Conservation (phyloP, 2,888 invertebrate species). For the Limnephilus lunatus region DNA sequence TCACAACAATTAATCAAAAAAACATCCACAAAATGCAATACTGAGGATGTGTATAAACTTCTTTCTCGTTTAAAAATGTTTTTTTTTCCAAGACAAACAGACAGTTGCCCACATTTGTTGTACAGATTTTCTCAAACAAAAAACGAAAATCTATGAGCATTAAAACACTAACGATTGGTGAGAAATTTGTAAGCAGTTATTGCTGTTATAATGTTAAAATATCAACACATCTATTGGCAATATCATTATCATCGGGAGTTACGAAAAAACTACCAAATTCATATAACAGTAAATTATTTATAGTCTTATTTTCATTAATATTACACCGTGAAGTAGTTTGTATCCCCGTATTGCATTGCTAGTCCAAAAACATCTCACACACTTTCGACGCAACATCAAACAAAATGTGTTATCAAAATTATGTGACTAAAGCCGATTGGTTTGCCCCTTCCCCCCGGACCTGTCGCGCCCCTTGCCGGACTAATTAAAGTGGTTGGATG, state of each 20-base stretch:
- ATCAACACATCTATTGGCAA: background rate
- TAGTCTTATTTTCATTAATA: too few relatives aligned
- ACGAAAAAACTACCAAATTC: background rate
- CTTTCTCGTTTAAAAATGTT: background rate
- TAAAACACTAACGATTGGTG: too few relatives aligned
- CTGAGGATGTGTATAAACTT: background rate
- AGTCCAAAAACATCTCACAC: background rate
- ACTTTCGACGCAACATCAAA: conserved; percentile 18
- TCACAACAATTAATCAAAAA: background rate
- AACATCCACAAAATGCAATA: background rate
- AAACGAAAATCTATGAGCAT: too few relatives aligned
- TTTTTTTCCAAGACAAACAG: background rate
- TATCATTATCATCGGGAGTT: background rate
- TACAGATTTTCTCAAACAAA: too few relatives aligned
- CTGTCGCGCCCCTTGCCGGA: conserved; percentile 26
- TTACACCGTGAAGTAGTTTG: background rate
- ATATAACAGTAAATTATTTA: too few relatives aligned
- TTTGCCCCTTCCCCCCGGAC: conserved; percentile 37
- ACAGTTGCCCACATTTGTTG: too few relatives aligned
- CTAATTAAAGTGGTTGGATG: conserved; percentile 83
- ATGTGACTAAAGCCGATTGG: conserved; percentile 52
- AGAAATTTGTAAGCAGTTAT: too few relatives aligned
- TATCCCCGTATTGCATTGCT: background rate
- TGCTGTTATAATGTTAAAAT: too few relatives aligned
- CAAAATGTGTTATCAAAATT: conserved; percentile 47